Conservation (phyloP, 2,113 vertebrate genomes). For the Apistogramma diplotaenia region DNA sequence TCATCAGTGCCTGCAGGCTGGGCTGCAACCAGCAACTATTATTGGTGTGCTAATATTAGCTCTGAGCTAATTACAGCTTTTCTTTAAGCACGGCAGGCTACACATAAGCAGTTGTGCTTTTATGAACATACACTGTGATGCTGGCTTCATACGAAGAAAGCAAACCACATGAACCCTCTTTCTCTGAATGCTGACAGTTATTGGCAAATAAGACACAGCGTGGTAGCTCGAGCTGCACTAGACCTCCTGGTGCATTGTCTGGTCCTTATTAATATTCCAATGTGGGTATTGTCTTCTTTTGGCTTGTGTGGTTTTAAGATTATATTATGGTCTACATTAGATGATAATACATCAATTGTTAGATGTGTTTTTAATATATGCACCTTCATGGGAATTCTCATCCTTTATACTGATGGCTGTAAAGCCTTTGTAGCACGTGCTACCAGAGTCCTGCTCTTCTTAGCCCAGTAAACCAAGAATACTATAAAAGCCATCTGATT, state of each 20-base stretch:
- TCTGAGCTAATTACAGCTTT: neutral
- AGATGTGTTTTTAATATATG: neutral
- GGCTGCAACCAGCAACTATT: neutral
- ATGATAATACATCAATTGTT: neutral
- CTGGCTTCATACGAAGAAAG: conserved; percentile 1
- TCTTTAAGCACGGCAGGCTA: neutral
- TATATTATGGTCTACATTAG: neutral
- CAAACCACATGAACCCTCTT: neutral
- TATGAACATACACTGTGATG: neutral
- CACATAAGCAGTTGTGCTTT: conserved; percentile 9
- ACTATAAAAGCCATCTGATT: neutral
- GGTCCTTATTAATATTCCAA: neutral
- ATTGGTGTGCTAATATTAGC: neutral
- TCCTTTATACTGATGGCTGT: neutral
- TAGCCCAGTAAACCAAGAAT: neutral
- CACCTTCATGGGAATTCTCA: neutral
- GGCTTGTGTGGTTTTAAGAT: neutral
- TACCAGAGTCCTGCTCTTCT: neutral
- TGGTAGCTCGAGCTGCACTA: neutral
- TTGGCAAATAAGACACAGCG: conserved; percentile 26
- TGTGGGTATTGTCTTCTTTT: neutral
- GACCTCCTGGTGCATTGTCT: neutral
- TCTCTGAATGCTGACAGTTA: conserved; percentile 2
- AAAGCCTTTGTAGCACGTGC: neutral
- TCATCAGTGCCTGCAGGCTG: neutral